Evolutionary conservation across 2,888 invertebrate genomes (phyloP).

Genomic region (Calliopum simillimum): DNA sequence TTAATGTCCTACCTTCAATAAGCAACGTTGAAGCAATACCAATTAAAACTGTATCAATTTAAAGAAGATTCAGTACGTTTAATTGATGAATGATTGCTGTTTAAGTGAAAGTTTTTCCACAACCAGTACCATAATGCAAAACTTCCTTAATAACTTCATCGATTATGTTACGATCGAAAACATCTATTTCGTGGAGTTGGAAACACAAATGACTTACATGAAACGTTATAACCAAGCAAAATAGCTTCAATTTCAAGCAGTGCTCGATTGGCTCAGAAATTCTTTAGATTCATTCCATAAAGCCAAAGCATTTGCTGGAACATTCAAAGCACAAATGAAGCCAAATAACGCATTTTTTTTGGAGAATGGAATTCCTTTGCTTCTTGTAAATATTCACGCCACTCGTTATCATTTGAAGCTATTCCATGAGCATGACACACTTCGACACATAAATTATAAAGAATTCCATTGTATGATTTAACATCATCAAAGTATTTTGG

Average conservation of each 20-base stretch:
- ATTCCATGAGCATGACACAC: slow-evolving; percentile 40
- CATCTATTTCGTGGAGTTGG: slow-evolving; percentile 7
- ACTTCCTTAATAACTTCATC: slow-evolving; percentile 10
- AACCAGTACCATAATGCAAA: background rate
- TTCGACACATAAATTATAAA: slow-evolving; percentile 38
- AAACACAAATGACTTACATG: slow-evolving; percentile 13
- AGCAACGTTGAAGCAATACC: slow-evolving; percentile 18
- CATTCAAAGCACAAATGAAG: background rate
- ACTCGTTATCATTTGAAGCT: slow-evolving; percentile 42
- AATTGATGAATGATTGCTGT: slow-evolving; percentile 29
- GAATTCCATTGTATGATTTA: slow-evolving; percentile 34
- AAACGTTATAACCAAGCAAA: slow-evolving; percentile 3
- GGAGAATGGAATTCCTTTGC: slow-evolving; percentile 23
- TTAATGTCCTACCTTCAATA: slow-evolving; percentile 20
- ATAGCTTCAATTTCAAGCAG: slow-evolving; percentile 14
- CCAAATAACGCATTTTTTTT: slow-evolving; percentile 17
- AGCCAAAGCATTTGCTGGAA: slow-evolving; percentile 12
- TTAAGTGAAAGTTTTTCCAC: slow-evolving; percentile 28
- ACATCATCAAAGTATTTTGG: slow-evolving; percentile 39
- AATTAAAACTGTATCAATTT: slow-evolving; percentile 18
- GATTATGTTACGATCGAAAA: slow-evolving; percentile 10
- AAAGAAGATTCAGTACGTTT: background rate
- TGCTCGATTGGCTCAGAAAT: slow-evolving; percentile 1
- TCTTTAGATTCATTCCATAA: too few species aligned
- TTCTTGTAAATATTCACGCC: slow-evolving; percentile 39